Evolutionary conservation across 53 echinoderm and acorn worm species (phyloP).

Genomic region (Henricia sp.): DNA sequence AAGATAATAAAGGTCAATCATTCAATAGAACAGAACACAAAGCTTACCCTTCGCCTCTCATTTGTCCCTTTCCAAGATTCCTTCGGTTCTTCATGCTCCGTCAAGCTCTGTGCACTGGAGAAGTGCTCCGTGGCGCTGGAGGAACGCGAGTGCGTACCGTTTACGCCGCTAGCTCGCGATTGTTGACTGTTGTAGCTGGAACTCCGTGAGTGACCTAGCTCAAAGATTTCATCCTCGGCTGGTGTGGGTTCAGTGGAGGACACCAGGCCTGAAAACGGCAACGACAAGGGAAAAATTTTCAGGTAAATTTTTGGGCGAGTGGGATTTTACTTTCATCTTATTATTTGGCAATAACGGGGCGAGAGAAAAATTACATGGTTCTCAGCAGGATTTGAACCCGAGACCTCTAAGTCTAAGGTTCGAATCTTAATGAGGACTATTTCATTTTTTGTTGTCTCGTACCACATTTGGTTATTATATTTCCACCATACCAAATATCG

Average conservation of each 20-base stretch:
- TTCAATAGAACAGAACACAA: too few relatives aligned
- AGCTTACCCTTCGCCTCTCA: conserved; percentile 91
- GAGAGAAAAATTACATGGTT: too few relatives aligned
- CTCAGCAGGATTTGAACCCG: too few relatives aligned
- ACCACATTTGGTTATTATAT: too few relatives aligned
- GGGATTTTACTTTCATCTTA: background rate
- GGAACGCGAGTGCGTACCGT: conserved; percentile 83
- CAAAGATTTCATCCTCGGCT: conserved; percentile 81
- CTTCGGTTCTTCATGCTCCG: conserved; percentile 78
- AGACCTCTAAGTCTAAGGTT: background rate
- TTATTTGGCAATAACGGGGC: too few relatives aligned
- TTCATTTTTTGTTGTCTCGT: too few relatives aligned
- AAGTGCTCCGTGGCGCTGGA: conserved; percentile 94
- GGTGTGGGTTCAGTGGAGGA: conserved; percentile 69
- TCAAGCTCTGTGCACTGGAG: conserved; percentile 94
- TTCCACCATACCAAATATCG: too few relatives aligned
- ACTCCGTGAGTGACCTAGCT: conserved; percentile 91
- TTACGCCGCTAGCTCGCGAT: conserved; percentile 89
- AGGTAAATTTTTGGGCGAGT: background rate
- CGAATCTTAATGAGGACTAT: too few relatives aligned
- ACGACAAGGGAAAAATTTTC: background rate
- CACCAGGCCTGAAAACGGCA: conserved; percentile 66
- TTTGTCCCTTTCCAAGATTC: conserved; percentile 90
- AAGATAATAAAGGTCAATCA: too few relatives aligned
- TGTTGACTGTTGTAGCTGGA: conserved; percentile 99